Conservation (phyloP, 1,140 invertebrate genomes). For the Drosophila pseudoananassae region DNA sequence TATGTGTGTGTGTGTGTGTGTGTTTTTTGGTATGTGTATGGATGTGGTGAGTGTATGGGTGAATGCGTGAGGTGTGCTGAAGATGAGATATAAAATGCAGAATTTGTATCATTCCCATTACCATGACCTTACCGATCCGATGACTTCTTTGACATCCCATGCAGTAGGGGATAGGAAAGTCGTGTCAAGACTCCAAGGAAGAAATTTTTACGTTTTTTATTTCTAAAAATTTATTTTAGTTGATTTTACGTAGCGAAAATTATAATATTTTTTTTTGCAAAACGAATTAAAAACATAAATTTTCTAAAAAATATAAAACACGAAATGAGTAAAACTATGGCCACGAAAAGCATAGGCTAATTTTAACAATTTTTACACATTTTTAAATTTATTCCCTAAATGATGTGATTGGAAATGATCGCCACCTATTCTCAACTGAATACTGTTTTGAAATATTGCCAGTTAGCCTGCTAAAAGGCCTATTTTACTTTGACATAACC, state of each 20-base stretch:
- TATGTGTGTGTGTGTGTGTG: neutral
- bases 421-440: slow-evolving; percentile 1
- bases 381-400: neutral
- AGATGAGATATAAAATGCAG: slow-evolving; percentile 7
- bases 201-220: neutral
- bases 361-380: no score
- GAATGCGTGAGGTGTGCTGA: slow-evolving; percentile 24
- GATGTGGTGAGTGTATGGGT: slow-evolving; percentile 5
- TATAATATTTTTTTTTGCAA: neutral
- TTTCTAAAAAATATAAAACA: neutral
- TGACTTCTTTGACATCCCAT: neutral
- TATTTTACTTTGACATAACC: slow-evolving; percentile 40
- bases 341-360: neutral
- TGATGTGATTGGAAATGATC: neutral
- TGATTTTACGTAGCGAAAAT: neutral
- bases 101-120: neutral
- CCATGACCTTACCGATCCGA: neutral
- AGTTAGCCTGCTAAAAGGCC: neutral
- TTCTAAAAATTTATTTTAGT: neutral
- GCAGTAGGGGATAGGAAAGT: no score
- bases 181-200: neutral
- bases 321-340: neutral
- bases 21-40: slow-evolving; percentile 13
- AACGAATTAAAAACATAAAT: neutral
- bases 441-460: neutral